Base-by-base conservation (phyloP, 1,140 invertebrate genomes). In the Papilio dardanus region DNA sequence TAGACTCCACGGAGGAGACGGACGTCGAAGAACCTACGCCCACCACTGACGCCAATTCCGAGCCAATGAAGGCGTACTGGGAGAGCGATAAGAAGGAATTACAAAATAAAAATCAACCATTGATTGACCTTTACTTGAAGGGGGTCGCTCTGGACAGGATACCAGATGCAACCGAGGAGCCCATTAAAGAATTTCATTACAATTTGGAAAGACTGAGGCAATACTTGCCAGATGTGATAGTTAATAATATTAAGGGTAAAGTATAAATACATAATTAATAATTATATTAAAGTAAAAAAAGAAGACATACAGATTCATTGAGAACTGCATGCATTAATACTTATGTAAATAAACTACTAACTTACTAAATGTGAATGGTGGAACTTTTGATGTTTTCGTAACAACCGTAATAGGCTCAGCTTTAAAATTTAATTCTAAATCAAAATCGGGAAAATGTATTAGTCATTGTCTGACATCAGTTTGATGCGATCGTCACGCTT, bases 261-360 rank as follows among this genome's bases (percentile, higher is more conserved):
- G 90, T 93, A 92, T 90, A 75, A 77, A 74, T 82, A 75, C n/a
- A 81, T 81, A 86, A 79, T 80, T 77, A 77, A 82, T 78, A 80
- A 76, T 82, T 82, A 77, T 79, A 81, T 78, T 79, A 76, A 75
- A 76, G 69, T 76, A 68, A 78, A 74, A 76, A 76, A 83, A 77
- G 87, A 88, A 93, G 91, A 93, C 90, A 92, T 89, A 93, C 91
- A 92, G 91, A 93, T 92, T 85, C 81, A 80, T 83, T 83, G 78
- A 83, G 65, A 66, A 66, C 31, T 66, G 65, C 65, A 66, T 66
- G 65, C 31, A 35, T 28, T 31, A 66, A 66, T 65, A n/a, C 28
- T 66, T 16, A 33, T 66, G 65, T 66, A 66, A 66, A 35, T 66
- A 33, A 62, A 66, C 28, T 66, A 66, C 65, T 66, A 66, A 62